Evolutionary conservation across 1,140 invertebrate genomes (phyloP), one percentile per base, ranked within the genome.

Genomic region (Drosophila bocki): DNA sequence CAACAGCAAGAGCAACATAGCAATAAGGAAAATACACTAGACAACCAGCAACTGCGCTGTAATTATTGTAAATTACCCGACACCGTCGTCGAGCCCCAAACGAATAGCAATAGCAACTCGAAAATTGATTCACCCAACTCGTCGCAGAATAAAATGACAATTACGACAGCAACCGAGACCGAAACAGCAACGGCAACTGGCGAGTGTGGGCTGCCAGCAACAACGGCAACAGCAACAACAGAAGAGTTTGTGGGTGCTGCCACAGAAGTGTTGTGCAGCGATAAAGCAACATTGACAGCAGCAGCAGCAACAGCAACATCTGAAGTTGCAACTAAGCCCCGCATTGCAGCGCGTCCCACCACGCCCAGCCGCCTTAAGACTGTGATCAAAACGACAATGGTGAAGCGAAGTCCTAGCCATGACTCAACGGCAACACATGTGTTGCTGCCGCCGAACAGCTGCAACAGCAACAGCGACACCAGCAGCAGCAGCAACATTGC

Each of bases 361-460:
- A 92, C 91, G 85, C 91, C 91, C 80, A 84, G 84, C 78, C 85
- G 81, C 85, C 82, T 91, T 63, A 92, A 91, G 88, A 92, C 91
- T 92, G 91, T 92, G 91, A 92, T 92, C 85, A 92, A 92, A 92
- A 92, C 91, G 74, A 92, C 91, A 90, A 88, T 92, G 91, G 91
- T 92, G 58, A 92, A 92, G 78, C 86, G 91, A 70, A 92, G 91
- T 86, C 91, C 91, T 83, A 87, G 86, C 82, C 80, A 92, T 87
- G 91, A 92, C 75, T 92, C 91, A 90, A 90, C 85, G 67, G 79
- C 80, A 71, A 45, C 76, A 84, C 82, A 85, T 81, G 63, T 85
- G 70, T 76, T 77, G 80, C 87, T 57, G 59, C 69, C 74, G 48
- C 67, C 74, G 48, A 78, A 76, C 86, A 77, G 75, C 78, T 64